These are phyloP conservation scores for Platypus cylindrus DNA, from an alignment of 2,888 invertebrate species.

Conservation along the genomic window DNA sequence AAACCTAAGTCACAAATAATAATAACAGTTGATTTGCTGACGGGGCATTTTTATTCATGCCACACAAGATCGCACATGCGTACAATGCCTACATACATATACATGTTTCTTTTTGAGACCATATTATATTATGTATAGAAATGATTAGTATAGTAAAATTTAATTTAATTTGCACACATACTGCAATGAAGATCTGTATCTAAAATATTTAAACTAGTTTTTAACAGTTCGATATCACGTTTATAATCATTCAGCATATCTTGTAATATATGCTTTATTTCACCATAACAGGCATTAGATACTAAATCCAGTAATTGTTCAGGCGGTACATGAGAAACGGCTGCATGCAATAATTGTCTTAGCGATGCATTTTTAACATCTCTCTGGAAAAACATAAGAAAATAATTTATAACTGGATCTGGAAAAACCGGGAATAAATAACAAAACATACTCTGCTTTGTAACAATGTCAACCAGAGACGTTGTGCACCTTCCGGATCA, in stretches of 20 bases:
- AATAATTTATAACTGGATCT: neutral
- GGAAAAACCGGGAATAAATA: neutral
- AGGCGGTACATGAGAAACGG: conserved; percentile 43
- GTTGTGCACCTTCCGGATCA: conserved; percentile 34
- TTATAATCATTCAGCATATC: conserved; percentile 65
- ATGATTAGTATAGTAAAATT: too few relatives aligned
- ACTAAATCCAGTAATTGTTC: conserved; percentile 47
- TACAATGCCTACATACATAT: too few relatives aligned
- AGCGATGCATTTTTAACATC: conserved; percentile 33
- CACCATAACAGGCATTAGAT: conserved; percentile 46
- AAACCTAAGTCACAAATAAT: too few relatives aligned
- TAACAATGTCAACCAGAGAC: conserved; percentile 40
- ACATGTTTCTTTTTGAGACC: too few relatives aligned
- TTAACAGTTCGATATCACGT: conserved; percentile 60
- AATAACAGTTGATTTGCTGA: too few relatives aligned
- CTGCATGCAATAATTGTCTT: conserved; percentile 40
- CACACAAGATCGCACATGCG: too few relatives aligned
- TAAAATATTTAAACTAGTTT: conserved; percentile 51
- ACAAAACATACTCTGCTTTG: conserved; percentile 31
- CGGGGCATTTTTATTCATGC: too few relatives aligned
- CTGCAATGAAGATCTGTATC: conserved; percentile 55
- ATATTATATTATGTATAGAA: too few relatives aligned
- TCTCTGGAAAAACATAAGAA: conserved; percentile 18
- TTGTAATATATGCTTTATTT: conserved; percentile 45
- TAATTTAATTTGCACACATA: too few relatives aligned